phyloP scores from a whole-genome alignment of 2,888 invertebrate species.

The Hirtodrosophila trivittata region DNA sequence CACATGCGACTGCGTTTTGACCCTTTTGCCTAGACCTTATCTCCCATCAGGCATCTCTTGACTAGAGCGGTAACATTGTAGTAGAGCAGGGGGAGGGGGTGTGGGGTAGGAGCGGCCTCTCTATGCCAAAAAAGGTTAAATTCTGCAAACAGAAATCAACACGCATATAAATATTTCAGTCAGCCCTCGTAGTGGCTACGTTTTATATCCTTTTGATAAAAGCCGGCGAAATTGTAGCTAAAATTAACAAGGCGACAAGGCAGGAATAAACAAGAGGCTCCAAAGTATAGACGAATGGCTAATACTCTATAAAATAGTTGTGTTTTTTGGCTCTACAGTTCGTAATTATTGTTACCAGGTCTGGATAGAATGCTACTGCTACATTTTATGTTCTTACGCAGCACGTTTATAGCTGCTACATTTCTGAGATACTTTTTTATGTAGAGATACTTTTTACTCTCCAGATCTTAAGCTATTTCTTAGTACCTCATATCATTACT shows the following conservation, averaged over 20 bases:
- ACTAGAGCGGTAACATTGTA: background rate
- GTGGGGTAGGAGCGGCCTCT: slow-evolving; percentile 1
- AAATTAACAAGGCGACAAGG: slow-evolving; percentile 26
- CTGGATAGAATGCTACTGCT: too few relatives aligned
- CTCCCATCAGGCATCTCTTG: slow-evolving; percentile 62
- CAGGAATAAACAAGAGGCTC: background rate
- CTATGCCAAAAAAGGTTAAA: slow-evolving; percentile 66
- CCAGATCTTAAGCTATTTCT: too few relatives aligned
- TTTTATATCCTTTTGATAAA: slow-evolving; percentile 58
- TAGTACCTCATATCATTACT: too few relatives aligned
- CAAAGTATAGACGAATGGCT: background rate
- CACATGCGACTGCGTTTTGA: slow-evolving; percentile 55
- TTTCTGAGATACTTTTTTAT: too few relatives aligned
- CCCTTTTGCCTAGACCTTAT: slow-evolving; percentile 69
- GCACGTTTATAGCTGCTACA: too few relatives aligned
- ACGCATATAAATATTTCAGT: slow-evolving; percentile 81
- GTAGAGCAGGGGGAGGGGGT: background rate
- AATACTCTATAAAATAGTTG: slow-evolving; percentile 14
- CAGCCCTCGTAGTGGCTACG: slow-evolving; percentile 41
- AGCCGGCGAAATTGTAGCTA: slow-evolving; percentile 51
- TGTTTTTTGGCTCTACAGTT: background rate
- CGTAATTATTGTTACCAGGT: too few relatives aligned
- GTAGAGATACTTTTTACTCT: too few relatives aligned
- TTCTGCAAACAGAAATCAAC: slow-evolving; percentile 81
- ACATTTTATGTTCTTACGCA: too few relatives aligned